Percentiles rank a stretch among this genome's conserved stretches.
Conservation (phyloP, 1,140 invertebrate genomes). For the Drosophila mojavensis region DNA sequence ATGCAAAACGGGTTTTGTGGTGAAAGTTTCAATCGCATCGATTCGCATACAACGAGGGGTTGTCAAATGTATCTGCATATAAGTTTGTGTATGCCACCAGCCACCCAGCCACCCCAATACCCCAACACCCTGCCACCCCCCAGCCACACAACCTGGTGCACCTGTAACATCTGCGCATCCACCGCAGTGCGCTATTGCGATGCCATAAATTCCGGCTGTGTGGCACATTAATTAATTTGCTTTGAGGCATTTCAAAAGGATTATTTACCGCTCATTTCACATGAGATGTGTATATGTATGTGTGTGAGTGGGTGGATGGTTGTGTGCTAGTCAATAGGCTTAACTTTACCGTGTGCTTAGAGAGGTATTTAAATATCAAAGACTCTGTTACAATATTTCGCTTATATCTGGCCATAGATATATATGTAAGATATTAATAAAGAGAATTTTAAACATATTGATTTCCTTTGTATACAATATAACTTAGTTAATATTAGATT, state of each 20-base stretch:
- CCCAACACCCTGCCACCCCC: neutral
- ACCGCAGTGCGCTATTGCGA: slow-evolving; percentile 47
- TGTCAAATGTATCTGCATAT: slow-evolving; percentile 9
- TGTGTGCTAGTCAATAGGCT: slow-evolving; percentile 14
- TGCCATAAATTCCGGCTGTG: slow-evolving; percentile 78
- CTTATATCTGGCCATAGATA: no score
- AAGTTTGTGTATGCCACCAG: neutral
- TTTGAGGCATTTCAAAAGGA: slow-evolving; percentile 78
- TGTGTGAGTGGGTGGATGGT: neutral
- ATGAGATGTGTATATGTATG: slow-evolving; percentile 10
- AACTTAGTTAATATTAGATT: no score
- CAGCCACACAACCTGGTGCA: slow-evolving; percentile 15
- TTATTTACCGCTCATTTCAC: slow-evolving; percentile 64
- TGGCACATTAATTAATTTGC: slow-evolving; percentile 82
- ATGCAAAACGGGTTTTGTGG: slow-evolving; percentile 62
- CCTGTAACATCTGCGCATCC: slow-evolving; percentile 69
- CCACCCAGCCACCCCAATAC: slow-evolving; percentile 7
- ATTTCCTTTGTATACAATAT: no score
- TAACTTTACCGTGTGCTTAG: neutral
- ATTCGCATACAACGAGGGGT: slow-evolving; percentile 40
- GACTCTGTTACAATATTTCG: neutral
- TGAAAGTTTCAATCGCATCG: slow-evolving; percentile 66
- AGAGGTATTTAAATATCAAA: slow-evolving; percentile 18
- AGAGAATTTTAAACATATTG: no score
- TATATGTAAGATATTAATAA: no score